These are phyloP conservation scores for Spermophilus dauricus DNA, from an alignment of 2,113 vertebrate genomes.

Conservation along the genomic window DNA sequence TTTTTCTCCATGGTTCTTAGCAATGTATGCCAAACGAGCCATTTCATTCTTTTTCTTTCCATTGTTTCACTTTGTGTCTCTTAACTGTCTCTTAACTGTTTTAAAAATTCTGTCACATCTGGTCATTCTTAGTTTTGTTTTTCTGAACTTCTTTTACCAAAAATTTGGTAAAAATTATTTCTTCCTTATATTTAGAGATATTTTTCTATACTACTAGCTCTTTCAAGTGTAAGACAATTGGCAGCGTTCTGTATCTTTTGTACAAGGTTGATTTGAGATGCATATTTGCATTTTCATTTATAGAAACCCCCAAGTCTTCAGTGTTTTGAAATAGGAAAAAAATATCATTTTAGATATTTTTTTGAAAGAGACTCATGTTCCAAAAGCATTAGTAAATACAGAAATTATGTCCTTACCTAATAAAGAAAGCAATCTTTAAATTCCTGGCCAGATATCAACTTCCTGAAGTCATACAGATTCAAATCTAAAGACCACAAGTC, in stretches of 20 bases:
- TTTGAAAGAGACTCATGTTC: slow-evolving; percentile 3
- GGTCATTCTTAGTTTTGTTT: not conserved
- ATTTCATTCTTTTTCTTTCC: not conserved
- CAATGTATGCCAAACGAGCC: not conserved
- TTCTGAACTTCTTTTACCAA: not conserved
- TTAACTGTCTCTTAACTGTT: too few relatives aligned
- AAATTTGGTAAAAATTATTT: slow-evolving; percentile 1
- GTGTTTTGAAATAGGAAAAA: not conserved
- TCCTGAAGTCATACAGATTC: slow-evolving; percentile 72
- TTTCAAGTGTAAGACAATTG: slow-evolving; percentile 20
- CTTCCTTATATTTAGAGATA: not conserved
- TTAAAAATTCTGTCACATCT: not conserved
- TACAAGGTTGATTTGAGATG: not conserved
- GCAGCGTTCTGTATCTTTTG: not conserved
- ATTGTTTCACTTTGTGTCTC: not conserved
- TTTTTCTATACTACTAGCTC: not conserved
- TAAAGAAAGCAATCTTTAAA: slow-evolving; percentile 80
- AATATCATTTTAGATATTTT: slow-evolving; percentile 45
- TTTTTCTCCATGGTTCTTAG: not conserved
- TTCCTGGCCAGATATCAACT: slow-evolving; percentile 73
- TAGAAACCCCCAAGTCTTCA: slow-evolving; percentile 39
- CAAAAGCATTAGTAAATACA: slow-evolving; percentile 71
- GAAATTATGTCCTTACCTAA: slow-evolving; percentile 77
- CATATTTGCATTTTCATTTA: slow-evolving; percentile 43
- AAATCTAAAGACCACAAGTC: slow-evolving; percentile 35